Conservation (phyloP, 2,113 vertebrate species). For the Mohoua ochrocephala region DNA sequence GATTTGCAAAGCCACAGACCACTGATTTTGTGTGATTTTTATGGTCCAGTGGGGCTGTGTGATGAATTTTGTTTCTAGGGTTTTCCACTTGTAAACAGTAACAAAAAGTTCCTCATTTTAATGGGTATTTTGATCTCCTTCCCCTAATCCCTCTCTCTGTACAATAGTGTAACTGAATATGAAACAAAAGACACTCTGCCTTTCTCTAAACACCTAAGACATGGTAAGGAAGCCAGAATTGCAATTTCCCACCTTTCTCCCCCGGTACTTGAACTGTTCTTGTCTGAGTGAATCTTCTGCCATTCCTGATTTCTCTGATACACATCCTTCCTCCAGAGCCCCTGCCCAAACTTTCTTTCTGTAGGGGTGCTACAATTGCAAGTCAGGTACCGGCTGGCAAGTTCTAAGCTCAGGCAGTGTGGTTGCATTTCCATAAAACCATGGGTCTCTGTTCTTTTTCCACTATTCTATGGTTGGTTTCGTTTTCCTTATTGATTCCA, state of each 20-base stretch:
- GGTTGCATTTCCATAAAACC: not conserved
- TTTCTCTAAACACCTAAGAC: not conserved
- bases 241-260: too few relatives aligned
- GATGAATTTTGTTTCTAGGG: not conserved
- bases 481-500: not conserved
- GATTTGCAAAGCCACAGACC: not conserved
- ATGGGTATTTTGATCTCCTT: not conserved
- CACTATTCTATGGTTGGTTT: not conserved
- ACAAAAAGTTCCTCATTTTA: not conserved
- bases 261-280: not conserved
- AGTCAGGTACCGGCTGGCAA: not conserved
- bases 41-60: not conserved
- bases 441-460: not conserved
- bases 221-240: not conserved
- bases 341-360: not conserved
- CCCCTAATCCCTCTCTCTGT: not conserved
- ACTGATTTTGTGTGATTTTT: not conserved
- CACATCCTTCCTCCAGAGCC: not conserved
- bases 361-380: accelerated
- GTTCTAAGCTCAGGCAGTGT: not conserved
- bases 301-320: not conserved
- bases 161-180: accelerated
- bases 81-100: not conserved
- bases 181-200: not conserved
- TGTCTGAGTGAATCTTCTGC: not conserved